A percentile compares a stretch with the other conserved stretches of the same genome.
These are phyloP conservation scores for Hanleya hanleyi DNA, from an alignment of 2,888 invertebrate genomes.

Conservation along the genomic window DNA sequence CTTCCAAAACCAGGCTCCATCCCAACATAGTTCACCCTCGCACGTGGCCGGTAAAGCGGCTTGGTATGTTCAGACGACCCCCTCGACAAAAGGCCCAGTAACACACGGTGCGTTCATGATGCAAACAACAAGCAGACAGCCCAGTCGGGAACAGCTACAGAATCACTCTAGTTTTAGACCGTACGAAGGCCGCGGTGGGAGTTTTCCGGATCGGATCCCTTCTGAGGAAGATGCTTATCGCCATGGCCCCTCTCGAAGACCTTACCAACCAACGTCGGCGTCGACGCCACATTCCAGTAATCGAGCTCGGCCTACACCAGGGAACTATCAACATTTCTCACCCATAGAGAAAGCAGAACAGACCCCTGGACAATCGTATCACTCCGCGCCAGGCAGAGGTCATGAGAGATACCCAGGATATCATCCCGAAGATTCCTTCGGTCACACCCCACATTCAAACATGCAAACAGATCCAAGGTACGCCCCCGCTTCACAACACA, in stretches of 20 bases:
- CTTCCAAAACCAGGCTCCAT: background rate
- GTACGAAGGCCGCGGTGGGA: background rate
- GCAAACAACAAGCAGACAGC: slow-evolving; percentile 38
- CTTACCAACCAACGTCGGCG: too few relatives aligned
- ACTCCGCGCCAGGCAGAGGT: background rate
- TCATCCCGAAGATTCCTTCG: background rate
- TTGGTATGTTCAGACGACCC: slow-evolving; percentile 53
- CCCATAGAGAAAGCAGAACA: background rate
- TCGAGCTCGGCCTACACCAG: background rate
- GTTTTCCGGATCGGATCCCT: background rate
- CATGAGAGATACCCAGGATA: background rate
- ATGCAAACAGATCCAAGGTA: background rate
- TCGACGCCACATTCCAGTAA: background rate
- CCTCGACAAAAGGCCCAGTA: slow-evolving; percentile 49
- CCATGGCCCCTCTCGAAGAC: background rate
- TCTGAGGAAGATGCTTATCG: too few relatives aligned
- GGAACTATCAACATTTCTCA: background rate
- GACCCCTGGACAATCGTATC: background rate
- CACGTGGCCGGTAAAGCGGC: slow-evolving; percentile 48
- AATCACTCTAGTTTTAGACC: background rate
- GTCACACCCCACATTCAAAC: too few relatives aligned
- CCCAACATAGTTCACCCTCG: background rate
- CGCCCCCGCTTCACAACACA: background rate
- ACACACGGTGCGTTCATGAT: slow-evolving; percentile 49
- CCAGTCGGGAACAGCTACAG: background rate